These are phyloP conservation scores for Xestoiulus laeticollis DNA, from an alignment of 2,888 invertebrate species.

Conservation along the genomic window DNA sequence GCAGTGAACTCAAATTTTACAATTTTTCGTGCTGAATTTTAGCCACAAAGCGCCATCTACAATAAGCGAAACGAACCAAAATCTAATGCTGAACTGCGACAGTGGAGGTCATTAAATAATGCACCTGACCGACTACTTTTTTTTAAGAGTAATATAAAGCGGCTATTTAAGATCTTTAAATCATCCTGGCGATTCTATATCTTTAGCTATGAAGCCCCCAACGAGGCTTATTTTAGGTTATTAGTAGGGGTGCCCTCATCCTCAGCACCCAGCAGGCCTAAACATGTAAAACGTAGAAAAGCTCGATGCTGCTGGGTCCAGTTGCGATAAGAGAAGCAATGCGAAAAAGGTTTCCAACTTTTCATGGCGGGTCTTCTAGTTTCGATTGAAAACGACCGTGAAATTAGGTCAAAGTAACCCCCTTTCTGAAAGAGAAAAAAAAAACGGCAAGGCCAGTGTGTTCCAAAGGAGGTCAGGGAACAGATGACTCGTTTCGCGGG, in stretches of 20 bases:
- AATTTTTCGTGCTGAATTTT: too few species aligned
- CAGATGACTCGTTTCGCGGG: not conserved
- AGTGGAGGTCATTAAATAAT: not conserved
- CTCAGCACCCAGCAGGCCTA: too few species aligned
- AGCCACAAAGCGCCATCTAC: not conserved
- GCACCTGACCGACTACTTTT: not conserved
- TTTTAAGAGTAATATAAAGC: not conserved
- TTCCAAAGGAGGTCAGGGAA: not conserved
- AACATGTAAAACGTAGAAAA: too few species aligned
- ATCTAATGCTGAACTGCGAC: not conserved
- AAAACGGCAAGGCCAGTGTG: not conserved
- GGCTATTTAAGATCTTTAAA: not conserved
- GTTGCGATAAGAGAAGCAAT: not conserved
- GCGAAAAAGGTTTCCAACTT: not conserved
- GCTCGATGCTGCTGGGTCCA: not conserved
- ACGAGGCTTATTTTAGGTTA: not conserved
- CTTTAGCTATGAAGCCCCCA: not conserved
- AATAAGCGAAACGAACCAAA: not conserved
- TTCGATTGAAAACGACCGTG: not conserved
- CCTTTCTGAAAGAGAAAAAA: not conserved
- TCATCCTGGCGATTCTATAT: not conserved
- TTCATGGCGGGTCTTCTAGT: too few species aligned
- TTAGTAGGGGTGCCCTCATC: too few species aligned
- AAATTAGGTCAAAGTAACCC: conserved; percentile 9
- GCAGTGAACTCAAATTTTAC: too few species aligned